Conservation (phyloP, 2,888 invertebrate species). For the Scaptodrosophila latifasciaeformis region DNA sequence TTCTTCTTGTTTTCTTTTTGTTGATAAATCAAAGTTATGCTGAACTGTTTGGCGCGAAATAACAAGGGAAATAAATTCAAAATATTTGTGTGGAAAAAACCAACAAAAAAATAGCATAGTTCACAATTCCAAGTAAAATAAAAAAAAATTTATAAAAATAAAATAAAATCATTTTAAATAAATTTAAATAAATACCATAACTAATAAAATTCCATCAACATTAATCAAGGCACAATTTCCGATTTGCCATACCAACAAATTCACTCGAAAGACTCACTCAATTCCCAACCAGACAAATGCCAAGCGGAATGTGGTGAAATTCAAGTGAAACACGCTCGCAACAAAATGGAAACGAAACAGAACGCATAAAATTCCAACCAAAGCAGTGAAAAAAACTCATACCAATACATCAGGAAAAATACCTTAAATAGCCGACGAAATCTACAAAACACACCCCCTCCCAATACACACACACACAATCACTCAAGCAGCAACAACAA, state of each 20-base stretch:
- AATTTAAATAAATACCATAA: not conserved
- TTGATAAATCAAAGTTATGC: slow-evolving; percentile 17
- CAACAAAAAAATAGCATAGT: too few species aligned
- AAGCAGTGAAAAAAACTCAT: slow-evolving; percentile 10
- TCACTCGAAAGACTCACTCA: not conserved
- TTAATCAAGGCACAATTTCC: too few species aligned
- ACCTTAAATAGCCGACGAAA: slow-evolving; percentile 52
- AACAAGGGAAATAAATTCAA: not conserved
- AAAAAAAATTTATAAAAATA: not conserved
- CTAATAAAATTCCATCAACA: too few species aligned
- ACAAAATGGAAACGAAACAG: slow-evolving; percentile 45
- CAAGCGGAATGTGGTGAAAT: slow-evolving; percentile 42
- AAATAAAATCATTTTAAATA: not conserved
- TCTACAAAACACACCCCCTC: slow-evolving; percentile 47
- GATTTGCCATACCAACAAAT: not conserved
- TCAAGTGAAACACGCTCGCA: slow-evolving; percentile 20
- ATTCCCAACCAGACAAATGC: slow-evolving; percentile 1
- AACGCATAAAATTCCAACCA: slow-evolving; percentile 1
- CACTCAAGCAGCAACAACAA: slow-evolving; percentile 35
- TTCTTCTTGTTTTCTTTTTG: too few species aligned
- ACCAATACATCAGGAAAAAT: slow-evolving; percentile 16
- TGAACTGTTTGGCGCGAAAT: not conserved
- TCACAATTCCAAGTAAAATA: not conserved
- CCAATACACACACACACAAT: slow-evolving; percentile 13
- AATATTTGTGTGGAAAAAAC: not conserved